Conservation (phyloP, 1,140 invertebrate species). For the Phthorimaea operculella region DNA sequence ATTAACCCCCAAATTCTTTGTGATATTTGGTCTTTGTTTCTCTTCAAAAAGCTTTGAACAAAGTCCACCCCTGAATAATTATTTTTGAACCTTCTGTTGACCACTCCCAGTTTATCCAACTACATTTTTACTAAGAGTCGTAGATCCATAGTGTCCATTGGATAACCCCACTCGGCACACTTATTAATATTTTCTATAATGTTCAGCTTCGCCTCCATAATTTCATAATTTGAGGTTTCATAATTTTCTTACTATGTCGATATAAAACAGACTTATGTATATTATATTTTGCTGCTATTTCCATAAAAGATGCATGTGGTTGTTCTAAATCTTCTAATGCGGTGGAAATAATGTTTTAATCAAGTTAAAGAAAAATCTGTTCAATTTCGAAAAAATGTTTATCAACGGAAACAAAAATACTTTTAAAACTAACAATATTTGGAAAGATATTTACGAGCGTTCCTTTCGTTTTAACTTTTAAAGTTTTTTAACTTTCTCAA, state of each 20-base stretch:
- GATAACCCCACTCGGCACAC: slow-evolving; percentile 31
- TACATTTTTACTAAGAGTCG: slow-evolving; percentile 27
- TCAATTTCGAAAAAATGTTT: too few species aligned
- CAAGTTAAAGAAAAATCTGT: too few species aligned
- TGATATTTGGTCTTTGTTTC: slow-evolving; percentile 25
- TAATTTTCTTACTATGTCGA: slow-evolving; percentile 12
- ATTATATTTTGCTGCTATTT: neutral
- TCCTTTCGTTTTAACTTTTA: too few species aligned
- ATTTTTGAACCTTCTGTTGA: slow-evolving; percentile 22
- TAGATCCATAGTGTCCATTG: slow-evolving; percentile 21
- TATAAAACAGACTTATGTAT: neutral
- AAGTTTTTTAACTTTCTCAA: too few species aligned
- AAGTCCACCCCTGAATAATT: slow-evolving; percentile 27
- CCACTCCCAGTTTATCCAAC: slow-evolving; percentile 15
- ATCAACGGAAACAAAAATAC: too few species aligned
- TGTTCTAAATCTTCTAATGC: too few species aligned
- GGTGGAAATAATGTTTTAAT: too few species aligned
- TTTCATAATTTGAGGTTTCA: slow-evolving; percentile 19
- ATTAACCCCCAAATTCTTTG: slow-evolving; percentile 22
- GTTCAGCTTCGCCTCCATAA: slow-evolving; percentile 16
- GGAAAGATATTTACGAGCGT: too few species aligned
- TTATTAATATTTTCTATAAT: slow-evolving; percentile 18
- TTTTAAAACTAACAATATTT: too few species aligned
- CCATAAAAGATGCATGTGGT: too few species aligned
- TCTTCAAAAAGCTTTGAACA: slow-evolving; percentile 23